Evolutionary conservation across 2,888 invertebrate genomes (phyloP).

Genomic region (Hypomecis atomaria): DNA sequence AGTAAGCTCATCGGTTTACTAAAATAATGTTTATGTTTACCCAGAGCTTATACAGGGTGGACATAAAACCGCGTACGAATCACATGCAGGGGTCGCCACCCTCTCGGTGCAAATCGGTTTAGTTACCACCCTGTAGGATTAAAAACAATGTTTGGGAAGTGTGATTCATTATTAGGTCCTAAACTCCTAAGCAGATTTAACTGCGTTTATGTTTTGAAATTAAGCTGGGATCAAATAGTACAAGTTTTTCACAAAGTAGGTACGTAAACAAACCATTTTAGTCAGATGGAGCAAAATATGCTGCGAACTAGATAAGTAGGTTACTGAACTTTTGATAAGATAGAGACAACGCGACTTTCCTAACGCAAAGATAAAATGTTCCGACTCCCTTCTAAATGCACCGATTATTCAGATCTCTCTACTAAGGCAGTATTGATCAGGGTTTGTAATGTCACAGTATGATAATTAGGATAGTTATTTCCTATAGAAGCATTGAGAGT

Average conservation of each 20-base stretch:
- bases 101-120: slow-evolving; percentile 28
- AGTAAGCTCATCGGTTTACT: slow-evolving; percentile 80
- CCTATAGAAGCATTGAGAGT: too few species aligned
- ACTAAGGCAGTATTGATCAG: too few species aligned
- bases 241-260: background rate
- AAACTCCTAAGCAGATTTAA: background rate
- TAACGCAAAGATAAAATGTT: too few species aligned
- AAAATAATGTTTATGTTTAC: slow-evolving; percentile 83
- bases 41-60: slow-evolving; percentile 58
- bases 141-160: slow-evolving; percentile 24
- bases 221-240: background rate
- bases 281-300: too few species aligned
- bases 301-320: background rate
- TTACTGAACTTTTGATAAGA: background rate
- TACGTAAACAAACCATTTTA: background rate
- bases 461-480: too few species aligned
- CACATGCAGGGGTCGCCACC: slow-evolving; percentile 28
- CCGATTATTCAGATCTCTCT: too few species aligned
- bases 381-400: too few species aligned
- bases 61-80: slow-evolving; percentile 28
- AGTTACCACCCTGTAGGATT: slow-evolving; percentile 28
- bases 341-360: too few species aligned
- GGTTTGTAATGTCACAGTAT: too few species aligned
- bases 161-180: slow-evolving; percentile 20
- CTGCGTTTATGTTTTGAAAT: background rate